Evolutionary conservation across 2,797 vertebrate genomes (phyloP).

Genomic region (Tolypeutes matacus): DNA sequence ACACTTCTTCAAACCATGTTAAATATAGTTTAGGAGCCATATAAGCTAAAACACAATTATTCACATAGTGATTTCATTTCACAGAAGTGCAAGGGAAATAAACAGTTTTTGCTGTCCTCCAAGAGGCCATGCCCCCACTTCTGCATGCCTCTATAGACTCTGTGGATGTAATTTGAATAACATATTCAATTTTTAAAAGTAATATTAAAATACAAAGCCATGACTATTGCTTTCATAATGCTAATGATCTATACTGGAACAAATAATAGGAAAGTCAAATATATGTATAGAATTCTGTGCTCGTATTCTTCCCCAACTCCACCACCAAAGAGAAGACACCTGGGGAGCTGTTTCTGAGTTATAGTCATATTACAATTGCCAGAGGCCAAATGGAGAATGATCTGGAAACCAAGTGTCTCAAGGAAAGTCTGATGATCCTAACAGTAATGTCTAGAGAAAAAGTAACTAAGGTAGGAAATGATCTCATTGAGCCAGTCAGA

Average conservation of each 20-base stretch:
- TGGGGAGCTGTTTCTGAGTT: neutral
- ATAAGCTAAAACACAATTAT: neutral
- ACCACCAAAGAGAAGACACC: neutral
- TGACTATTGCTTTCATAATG: neutral
- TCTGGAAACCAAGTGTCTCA: neutral
- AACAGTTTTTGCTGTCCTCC: neutral
- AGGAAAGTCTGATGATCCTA: neutral
- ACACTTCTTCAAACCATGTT: neutral
- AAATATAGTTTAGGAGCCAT: constrained; percentile 3
- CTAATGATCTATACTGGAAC: neutral
- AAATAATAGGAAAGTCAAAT: neutral
- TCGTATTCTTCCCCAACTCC: neutral
- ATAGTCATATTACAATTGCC: neutral
- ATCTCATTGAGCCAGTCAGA: neutral
- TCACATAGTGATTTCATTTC: neutral
- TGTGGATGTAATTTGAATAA: neutral
- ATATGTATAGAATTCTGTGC: neutral
- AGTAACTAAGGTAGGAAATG: neutral
- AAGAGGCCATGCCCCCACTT: neutral
- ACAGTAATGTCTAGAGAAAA: neutral
- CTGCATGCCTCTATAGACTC: neutral
- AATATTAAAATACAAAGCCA: neutral
- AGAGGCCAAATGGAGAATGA: neutral
- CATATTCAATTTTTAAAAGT: neutral
- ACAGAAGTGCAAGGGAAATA: neutral